Percentiles rank a stretch among this genome's conserved stretches.
phyloP scores from a whole-genome alignment of 2,888 invertebrate genomes.

The Mythimna pallens region DNA sequence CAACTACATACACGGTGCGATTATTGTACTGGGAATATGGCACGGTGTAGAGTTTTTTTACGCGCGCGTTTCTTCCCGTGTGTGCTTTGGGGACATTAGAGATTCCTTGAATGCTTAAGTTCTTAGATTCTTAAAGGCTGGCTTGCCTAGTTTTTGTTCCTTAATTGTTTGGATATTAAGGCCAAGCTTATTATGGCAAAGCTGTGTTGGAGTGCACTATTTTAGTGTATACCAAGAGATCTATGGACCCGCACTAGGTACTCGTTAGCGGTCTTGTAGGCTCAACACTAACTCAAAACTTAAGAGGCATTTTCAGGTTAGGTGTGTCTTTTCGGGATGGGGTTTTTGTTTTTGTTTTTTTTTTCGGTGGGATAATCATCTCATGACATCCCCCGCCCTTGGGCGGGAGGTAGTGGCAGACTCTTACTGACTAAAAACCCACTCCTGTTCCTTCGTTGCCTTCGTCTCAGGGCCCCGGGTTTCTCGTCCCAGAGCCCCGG shows the following conservation, averaged over 20 bases:
- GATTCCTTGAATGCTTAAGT: conserved; percentile 50
- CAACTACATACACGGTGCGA: conserved; percentile 27
- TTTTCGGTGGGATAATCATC: no score
- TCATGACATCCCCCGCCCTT: no score
- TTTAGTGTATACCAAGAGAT: not conserved
- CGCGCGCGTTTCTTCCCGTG: conserved; percentile 19
- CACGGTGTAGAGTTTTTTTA: conserved; percentile 45
- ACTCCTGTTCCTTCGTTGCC: no score
- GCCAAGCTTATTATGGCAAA: not conserved
- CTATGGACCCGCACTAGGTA: not conserved
- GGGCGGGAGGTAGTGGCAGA: no score
- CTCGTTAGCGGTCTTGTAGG: not conserved
- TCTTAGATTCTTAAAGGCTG: conserved; percentile 25
- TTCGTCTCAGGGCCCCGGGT: no score
- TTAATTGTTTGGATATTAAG: conserved; percentile 4
- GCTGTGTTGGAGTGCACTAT: not conserved
- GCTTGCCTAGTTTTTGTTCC: conserved; percentile 43
- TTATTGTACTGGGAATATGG: conserved; percentile 26
- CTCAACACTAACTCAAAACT: not conserved
- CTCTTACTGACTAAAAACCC: no score
- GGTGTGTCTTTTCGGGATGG: not conserved
- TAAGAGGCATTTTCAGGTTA: not conserved
- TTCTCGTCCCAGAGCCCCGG: no score
- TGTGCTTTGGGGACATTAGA: conserved; percentile 32
- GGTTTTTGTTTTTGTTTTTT: no score